Evolutionary conservation across 2,888 invertebrate species (phyloP), one percentile per base, ranked within the genome.

Genomic region (Acleris sparsana): DNA sequence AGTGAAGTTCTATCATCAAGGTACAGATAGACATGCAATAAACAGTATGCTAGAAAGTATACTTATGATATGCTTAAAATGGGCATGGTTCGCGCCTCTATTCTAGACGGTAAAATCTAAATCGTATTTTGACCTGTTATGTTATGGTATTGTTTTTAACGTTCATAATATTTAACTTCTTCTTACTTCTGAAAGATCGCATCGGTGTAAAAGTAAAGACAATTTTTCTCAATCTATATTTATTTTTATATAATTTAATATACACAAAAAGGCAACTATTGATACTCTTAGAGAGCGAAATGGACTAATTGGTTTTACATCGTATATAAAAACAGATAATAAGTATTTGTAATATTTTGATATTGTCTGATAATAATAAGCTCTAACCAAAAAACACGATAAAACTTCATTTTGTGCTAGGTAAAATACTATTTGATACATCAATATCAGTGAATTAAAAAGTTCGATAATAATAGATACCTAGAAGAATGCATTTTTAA

Each of bases 401-500:
- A 18, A 52, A 39, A n/a, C 11, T 5, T 18, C 18, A 11, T 16
- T 16, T 43, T 43, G 13, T 17, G 16, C n/a, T 44, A 44, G 5
- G n/a, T 44, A 43, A 1, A 39, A 16, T 16, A 16, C n/a, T n/a
- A n/a, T 72, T 71, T 63, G 72, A 71, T 64, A 64, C 70, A 39
- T 39, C 3, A 39, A 39, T 39, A 13, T 3, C 39, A 13, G 13
- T 39, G 39, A 13, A 39, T 39, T 13, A 39, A 39, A 39, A 39
- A 13, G 11, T 13, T 39, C 3, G 39, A 39, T 39, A 13, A 13
- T 13, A 39, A 39, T 39, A 39, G 13, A 13, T 39, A 39, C 39
- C 13, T 39, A 13, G 11, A 39, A 72, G 72, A 70, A 68, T 69
- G 53, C 68, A 71, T 71, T 68, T 68, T 67, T 64, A 66, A 68